These are phyloP conservation scores for Sinocyclocheilus maitianheensis DNA, from an alignment of 2,113 vertebrate species.

Conservation along the genomic window DNA sequence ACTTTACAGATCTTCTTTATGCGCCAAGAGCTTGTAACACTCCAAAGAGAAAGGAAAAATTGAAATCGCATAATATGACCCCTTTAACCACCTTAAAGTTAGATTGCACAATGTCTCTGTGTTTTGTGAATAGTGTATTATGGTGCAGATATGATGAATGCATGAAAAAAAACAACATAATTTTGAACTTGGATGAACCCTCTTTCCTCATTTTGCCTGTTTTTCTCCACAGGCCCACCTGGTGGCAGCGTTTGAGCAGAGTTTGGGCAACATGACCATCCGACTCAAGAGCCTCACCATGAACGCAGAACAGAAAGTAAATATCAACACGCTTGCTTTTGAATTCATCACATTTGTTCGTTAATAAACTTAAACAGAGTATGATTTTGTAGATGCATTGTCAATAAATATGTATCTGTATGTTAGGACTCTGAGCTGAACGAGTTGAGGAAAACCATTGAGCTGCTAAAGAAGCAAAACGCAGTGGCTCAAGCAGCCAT, in stretches of 20 bases:
- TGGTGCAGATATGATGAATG: background rate
- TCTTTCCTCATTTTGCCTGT: background rate
- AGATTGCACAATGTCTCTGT: background rate
- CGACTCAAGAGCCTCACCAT: slow-evolving; percentile 94
- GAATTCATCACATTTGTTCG: background rate
- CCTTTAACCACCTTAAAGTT: background rate
- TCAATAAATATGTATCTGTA: slow-evolving; percentile 8
- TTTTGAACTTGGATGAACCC: background rate
- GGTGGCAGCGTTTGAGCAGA: slow-evolving; percentile 97
- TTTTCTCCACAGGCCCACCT: slow-evolving; percentile 88
- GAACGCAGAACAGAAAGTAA: slow-evolving; percentile 97
- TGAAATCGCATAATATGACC: too few species aligned
- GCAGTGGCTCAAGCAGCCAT: slow-evolving; percentile 96
- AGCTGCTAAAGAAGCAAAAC: slow-evolving; percentile 96
- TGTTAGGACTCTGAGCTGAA: slow-evolving; percentile 92
- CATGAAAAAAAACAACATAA: background rate
- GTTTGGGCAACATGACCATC: slow-evolving; percentile 97
- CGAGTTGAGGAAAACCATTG: slow-evolving; percentile 95
- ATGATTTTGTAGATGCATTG: slow-evolving; percentile 26
- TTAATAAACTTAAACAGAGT: background rate
- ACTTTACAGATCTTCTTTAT: too few species aligned
- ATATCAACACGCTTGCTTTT: background rate
- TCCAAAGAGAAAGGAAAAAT: too few species aligned
- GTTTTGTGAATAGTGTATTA: background rate
- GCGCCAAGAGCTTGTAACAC: too few species aligned